phyloP scores from a whole-genome alignment of 2,888 invertebrate species.

The Drosophila sordidula region DNA sequence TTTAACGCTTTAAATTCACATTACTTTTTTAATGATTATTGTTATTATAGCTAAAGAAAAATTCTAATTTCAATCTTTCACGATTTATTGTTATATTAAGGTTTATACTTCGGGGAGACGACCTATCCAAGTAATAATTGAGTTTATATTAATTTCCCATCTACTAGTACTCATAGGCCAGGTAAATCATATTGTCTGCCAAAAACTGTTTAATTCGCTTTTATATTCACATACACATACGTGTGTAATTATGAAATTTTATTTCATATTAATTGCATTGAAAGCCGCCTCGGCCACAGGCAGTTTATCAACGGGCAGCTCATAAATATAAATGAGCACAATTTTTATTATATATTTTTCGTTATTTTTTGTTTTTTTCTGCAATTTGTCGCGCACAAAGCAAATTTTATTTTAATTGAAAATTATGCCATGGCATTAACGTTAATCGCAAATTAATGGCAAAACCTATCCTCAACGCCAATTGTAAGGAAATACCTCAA shows the following conservation, averaged over 20 bases:
- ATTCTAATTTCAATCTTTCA: no score
- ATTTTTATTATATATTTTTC: constrained; percentile 17
- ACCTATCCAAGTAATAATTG: neutral
- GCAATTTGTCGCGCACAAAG: constrained; percentile 73
- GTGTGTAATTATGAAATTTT: constrained; percentile 72
- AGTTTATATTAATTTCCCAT: constrained; percentile 14
- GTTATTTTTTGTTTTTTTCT: constrained; percentile 31
- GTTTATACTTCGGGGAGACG: neutral
- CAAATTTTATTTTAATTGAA: constrained; percentile 79
- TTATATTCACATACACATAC: constrained; percentile 17
- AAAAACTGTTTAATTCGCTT: constrained; percentile 57
- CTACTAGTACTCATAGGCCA: neutral
- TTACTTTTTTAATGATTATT: no score
- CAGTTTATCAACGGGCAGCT: constrained; percentile 65
- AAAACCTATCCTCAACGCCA: constrained; percentile 20
- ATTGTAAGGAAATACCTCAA: constrained; percentile 42
- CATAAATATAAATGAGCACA: constrained; percentile 74
- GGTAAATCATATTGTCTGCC: constrained; percentile 40
- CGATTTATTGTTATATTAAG: neutral
- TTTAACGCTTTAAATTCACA: no score
- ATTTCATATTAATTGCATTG: constrained; percentile 77
- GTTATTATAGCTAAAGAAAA: no score
- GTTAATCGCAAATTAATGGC: constrained; percentile 69
- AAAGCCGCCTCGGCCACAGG: constrained; percentile 56
- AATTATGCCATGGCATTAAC: constrained; percentile 74